Percentiles rank a stretch among this genome's conserved stretches.
phyloP scores from a whole-genome alignment of 2,888 invertebrate species.

The Limnephilus auricula region DNA sequence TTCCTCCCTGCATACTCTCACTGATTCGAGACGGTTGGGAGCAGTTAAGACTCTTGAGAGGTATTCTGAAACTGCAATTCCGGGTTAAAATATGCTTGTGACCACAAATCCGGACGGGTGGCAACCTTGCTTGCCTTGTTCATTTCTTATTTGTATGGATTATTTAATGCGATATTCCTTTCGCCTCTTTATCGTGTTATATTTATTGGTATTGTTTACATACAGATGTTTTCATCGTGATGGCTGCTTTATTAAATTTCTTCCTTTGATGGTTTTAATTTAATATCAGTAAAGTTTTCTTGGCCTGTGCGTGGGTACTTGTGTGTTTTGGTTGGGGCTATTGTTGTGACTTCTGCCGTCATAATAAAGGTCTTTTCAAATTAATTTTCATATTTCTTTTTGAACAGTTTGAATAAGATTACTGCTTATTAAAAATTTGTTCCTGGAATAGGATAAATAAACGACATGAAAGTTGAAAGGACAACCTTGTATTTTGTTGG shows the following conservation, averaged over 20 bases:
- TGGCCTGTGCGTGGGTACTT: constrained; percentile 16
- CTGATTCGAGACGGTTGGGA: no score
- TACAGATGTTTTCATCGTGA: constrained; percentile 20
- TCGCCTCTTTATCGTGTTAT: neutral
- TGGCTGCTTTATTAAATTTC: constrained; percentile 42
- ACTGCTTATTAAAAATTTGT: constrained; percentile 4
- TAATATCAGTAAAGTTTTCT: constrained; percentile 28
- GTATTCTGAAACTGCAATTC: neutral
- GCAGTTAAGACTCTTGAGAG: no score
- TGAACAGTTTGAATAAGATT: constrained; percentile 29
- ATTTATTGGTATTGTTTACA: constrained; percentile 41
- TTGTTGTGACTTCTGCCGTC: neutral
- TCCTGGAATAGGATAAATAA: neutral
- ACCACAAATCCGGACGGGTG: neutral
- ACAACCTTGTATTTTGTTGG: neutral
- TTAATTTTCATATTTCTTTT: constrained; percentile 42
- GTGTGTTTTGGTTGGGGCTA: neutral
- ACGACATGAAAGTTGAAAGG: neutral
- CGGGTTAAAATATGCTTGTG: neutral
- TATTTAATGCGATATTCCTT: neutral
- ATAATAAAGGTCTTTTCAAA: constrained; percentile 25
- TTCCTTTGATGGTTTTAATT: constrained; percentile 21
- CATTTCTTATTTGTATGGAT: constrained; percentile 4
- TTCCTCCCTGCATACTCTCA: no score
- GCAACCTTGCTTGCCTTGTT: neutral